Conservation (phyloP, 2,113 vertebrate genomes). For the Pluvialis apricaria region DNA sequence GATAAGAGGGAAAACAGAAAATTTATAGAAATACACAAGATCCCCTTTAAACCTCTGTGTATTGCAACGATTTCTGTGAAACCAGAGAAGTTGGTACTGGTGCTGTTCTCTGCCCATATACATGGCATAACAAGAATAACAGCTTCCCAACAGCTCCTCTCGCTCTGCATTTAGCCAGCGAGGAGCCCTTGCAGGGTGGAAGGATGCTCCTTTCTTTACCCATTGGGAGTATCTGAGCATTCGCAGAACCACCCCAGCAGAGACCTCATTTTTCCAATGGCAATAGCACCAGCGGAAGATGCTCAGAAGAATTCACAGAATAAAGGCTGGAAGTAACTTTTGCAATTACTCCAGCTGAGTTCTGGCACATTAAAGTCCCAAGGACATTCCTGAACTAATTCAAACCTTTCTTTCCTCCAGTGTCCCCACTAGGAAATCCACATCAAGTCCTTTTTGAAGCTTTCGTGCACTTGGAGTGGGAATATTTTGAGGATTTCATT, state of each 20-base stretch:
- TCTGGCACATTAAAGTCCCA: not conserved
- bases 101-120: not conserved
- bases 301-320: not conserved
- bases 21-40: not conserved
- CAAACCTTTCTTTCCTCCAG: not conserved
- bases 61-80: not conserved
- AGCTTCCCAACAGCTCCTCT: not conserved
- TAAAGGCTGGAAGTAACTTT: not conserved
- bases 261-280: not conserved
- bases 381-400: not conserved
- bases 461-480: not conserved
- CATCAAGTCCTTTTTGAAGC: not conserved
- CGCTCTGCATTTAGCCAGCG: not conserved
- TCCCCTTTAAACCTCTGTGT: not conserved
- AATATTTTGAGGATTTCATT: not conserved
- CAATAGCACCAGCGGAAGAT: not conserved
- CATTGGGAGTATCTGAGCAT: not conserved
- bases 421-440: not conserved
- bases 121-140: not conserved
- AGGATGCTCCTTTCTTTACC: not conserved
- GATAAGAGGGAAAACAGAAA: not conserved
- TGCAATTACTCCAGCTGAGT: not conserved
- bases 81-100: not conserved
- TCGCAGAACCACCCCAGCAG: not conserved
- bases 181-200: not conserved